Base-by-base conservation (phyloP, 2,113 vertebrate species). In the Oreochromis niloticus region DNA sequence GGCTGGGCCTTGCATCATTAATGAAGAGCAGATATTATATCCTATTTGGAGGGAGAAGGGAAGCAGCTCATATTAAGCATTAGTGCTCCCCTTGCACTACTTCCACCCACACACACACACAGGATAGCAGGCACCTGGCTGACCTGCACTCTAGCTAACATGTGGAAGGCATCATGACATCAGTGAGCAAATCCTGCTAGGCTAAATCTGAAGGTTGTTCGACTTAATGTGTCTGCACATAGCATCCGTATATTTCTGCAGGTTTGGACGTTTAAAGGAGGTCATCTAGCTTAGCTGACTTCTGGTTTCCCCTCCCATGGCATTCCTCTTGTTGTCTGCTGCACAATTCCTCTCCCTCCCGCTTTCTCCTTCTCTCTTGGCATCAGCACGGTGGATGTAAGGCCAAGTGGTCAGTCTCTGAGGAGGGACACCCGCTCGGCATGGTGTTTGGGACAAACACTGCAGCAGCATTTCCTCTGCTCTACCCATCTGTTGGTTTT, bases 401-500 rank as follows among this genome's bases (percentile, higher is more conserved):
- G 85, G 93, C 95, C 94, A 95, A 95, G 94, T 88, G 94, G 93
- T 93, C 89, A 89, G 89, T 95, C 95, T 93, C 94, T 63, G 89
- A 95, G 92, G 94, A 92, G 91, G 89, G 88, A 88, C 92, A 88
- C 93, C 91, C 88, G 91, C 91, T 68, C 91, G 75, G 92, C 88
- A 71, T 91, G 89, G 81, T 84, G 94, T 81, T 93, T 34, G 84
- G 95, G 93, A 95, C 95, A 95, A 96, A 94, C 87, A 92, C 92
- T 90, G 93, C 93, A 89, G 92, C 93, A 93, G 84, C 93, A 73
- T 93, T 95, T 95, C 91, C 94, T 93, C 92, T 90, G 92, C 92
- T 95, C 95, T 89, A 78, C 93, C 95, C 95, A 96, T 95, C 95
- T 96, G 95, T 94, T 96, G 90, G 95, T 95, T 94, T 95, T 96